Base-by-base conservation (phyloP, 2,888 invertebrate genomes). In the Melinopterus prodromus region DNA sequence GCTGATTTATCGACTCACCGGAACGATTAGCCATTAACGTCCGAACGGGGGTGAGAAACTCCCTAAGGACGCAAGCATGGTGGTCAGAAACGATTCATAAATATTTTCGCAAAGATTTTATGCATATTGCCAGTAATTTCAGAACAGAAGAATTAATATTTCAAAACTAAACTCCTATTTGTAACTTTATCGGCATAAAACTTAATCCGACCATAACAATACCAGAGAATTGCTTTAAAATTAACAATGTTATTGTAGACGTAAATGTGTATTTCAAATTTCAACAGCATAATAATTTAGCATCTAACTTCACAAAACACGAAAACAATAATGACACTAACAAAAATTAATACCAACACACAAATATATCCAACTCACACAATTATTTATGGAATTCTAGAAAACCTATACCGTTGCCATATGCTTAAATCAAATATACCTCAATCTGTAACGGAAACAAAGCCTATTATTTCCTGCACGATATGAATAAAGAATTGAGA, bases 1-100 rank as follows among this genome's bases (percentile, higher is more conserved):
- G 84, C 85, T 88, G 88, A 88, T 88, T 88, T 88, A 88, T 88
- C 86, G 88, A 86, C 86, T 84, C 84, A 80, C 83, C 84, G 84
- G 53, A 85, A 84, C 84, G 84, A 86, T 85, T 84, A 84, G 83
- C 85, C 85, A 85, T 86, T 86, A 85, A 84, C 84, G 85, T 83
- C 84, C 80, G 38, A 16, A 78, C 37, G 76, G 78, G 38, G 53
- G 53, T 53, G 53, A 53, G 53, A 53, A 53, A 53, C 53, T 53
- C 53, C 53, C 53, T 53, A 53, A 53, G 53, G 12, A 53, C 53
- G 53, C 53, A 7, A 53, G 53, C 53, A 53, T 53, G 53, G 53
- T 53, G 53, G 53, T 53, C 53, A 53, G 53, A 53, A 12, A 53
- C 53, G 53, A 53, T 53, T 53, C 2, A 26, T 26, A 26, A 26